Evolutionary conservation across 2,113 vertebrate species (phyloP).

Genomic region (Gallinago paraguaiae): DNA sequence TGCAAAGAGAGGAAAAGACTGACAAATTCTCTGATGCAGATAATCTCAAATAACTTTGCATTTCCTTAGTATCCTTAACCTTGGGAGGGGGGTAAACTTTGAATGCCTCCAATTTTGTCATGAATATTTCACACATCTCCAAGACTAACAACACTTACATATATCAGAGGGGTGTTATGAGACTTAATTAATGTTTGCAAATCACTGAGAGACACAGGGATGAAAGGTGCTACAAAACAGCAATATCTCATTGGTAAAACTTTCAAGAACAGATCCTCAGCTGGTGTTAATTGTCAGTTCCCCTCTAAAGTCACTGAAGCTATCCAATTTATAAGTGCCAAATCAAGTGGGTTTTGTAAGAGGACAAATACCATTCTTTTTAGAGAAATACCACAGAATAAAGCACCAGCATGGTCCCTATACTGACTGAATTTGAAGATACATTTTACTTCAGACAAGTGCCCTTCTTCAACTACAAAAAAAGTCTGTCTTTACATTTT

Average conservation of each 20-base stretch:
- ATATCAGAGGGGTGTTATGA: conserved; percentile 16
- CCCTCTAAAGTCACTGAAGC: neutral
- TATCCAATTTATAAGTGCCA: neutral
- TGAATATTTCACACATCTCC: conserved; percentile 51
- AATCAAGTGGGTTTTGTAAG: neutral
- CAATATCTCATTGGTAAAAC: neutral
- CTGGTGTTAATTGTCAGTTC: conserved; percentile 10
- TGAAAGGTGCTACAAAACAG: conserved; percentile 37
- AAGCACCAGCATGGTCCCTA: neutral
- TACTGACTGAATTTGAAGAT: neutral
- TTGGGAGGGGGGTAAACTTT: neutral
- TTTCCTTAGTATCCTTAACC: neutral
- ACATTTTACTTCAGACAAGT: neutral
- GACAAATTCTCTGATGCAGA: neutral
- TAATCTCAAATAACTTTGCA: neutral
- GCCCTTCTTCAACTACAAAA: neutral
- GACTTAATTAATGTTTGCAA: conserved; percentile 53
- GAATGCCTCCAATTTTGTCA: conserved; percentile 6
- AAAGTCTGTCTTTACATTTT: neutral
- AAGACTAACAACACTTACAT: conserved; percentile 34
- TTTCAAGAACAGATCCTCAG: conserved; percentile 3
- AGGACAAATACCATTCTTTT: neutral
- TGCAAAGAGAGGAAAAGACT: neutral
- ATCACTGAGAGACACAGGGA: conserved; percentile 13
- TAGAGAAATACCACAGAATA: neutral